These are phyloP conservation scores for Microctenopoma lineatum DNA, from an alignment of 2,797 vertebrate genomes.

Conservation along the genomic window DNA sequence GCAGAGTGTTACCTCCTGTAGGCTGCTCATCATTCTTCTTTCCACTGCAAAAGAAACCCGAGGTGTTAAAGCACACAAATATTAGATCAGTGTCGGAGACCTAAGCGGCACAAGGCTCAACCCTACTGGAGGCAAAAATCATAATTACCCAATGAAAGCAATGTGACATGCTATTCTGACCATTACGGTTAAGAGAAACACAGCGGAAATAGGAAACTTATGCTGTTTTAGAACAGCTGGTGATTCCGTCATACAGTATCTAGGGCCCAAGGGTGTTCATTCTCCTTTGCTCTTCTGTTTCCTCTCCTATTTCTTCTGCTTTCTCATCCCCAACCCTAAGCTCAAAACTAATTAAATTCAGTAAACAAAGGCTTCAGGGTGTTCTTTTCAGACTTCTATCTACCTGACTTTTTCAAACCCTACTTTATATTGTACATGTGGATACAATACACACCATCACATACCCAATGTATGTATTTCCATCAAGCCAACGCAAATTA, in stretches of 20 bases:
- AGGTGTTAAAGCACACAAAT: constrained; percentile 18
- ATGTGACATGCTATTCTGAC: constrained; percentile 37
- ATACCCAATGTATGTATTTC: constrained; percentile 17
- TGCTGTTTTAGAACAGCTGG: constrained; percentile 46
- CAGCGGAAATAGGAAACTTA: neutral
- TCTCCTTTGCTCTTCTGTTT: constrained; percentile 19
- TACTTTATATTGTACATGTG: neutral
- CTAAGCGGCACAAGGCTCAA: constrained; percentile 18
- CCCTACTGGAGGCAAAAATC: constrained; percentile 26
- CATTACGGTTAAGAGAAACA: constrained; percentile 23
- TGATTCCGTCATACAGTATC: constrained; percentile 33
- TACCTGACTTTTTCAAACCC: neutral
- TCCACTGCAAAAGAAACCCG: constrained; percentile 34
- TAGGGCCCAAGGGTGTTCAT: constrained; percentile 33
- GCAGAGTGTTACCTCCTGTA: constrained; percentile 41
- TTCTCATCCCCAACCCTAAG: constrained; percentile 29
- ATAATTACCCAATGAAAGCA: constrained; percentile 43
- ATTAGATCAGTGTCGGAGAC: constrained; percentile 34
- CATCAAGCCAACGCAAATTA: constrained; percentile 45
- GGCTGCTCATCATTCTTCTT: constrained; percentile 47
- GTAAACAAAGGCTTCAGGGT: neutral
- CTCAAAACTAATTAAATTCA: constrained; percentile 36
- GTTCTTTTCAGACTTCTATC: neutral
- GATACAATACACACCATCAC: constrained; percentile 2
- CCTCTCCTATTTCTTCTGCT: constrained; percentile 20